Base-by-base conservation (phyloP, 1,140 invertebrate genomes). In the Aphelinus atriplicis region DNA sequence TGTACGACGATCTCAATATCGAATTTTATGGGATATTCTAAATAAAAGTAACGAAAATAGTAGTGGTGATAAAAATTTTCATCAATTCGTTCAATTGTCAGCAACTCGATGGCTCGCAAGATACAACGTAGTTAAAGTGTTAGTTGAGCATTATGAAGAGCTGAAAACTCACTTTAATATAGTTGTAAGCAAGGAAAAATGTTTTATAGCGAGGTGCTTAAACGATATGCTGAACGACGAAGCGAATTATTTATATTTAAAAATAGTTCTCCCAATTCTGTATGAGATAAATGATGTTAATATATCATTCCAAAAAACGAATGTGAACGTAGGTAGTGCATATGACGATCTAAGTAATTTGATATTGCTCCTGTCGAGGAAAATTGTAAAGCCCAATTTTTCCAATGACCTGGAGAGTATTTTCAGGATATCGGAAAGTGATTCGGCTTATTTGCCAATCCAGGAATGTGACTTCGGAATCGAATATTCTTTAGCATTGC, bases 1-100 rank as follows among this genome's bases (percentile, higher is more conserved):
- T n/a, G 61, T 76, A 5, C 7, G 81, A 67, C 69, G 69, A 55
- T 45, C 71, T 6, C 47, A 57, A 2, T 82, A 81, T 56, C 65
- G 51, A 56, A 50, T 76, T 61, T 9, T 71, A 3, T 78, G 74
- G 47, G 71, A 79, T 57, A 71, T 72, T 46, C 62, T 81, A 9
- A 82, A 80, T 58, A 26, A 3, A 50, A 4, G 26, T 26, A 26
- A 26, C 26, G 58, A 4, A 53, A 9, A 9, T 45, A 9, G 43
- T 53, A 9, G 9, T 53, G 51, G 9, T 53, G 51, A 53, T 4
- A 63, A 63, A 46, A 63, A 7, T 10, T 47, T 63, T 46, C 61
- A 47, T n/a, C 6, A 46, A 10, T 63, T 63, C 42, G 45, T 48
- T 5, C 9, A 48, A 10, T 46, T 63, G 6, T 6, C 61, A 47